Evolutionary conservation across 2,797 vertebrate genomes (phyloP).

Genomic region (Lagorchestes hirsutus): DNA sequence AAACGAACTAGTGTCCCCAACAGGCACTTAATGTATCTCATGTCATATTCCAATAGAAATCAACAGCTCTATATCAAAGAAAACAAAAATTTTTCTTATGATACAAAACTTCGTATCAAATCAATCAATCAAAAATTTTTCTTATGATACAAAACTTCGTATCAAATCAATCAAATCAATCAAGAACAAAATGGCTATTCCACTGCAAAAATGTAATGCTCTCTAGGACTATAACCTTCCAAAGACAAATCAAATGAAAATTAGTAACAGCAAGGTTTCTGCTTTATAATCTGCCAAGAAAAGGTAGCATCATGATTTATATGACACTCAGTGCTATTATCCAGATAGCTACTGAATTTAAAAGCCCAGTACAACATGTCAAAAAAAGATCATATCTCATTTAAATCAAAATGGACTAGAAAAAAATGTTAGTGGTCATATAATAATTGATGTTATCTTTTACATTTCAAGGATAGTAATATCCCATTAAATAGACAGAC

Average conservation of each 20-base stretch:
- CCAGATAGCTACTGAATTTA: conserved; percentile 70
- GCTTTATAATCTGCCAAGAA: conserved; percentile 54
- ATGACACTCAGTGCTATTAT: conserved; percentile 64
- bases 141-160: neutral
- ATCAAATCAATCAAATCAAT: neutral
- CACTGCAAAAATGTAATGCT: conserved; percentile 9
- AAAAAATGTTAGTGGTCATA: conserved; percentile 63
- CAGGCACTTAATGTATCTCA: conserved; percentile 26
- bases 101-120: neutral
- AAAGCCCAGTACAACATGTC: conserved; percentile 62
- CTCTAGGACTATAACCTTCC: conserved; percentile 41
- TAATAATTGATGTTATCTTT: conserved; percentile 68
- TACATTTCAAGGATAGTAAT: conserved; percentile 77
- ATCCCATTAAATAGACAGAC: conserved; percentile 45
- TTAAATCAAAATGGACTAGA: conserved; percentile 64
- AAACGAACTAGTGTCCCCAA: neutral
- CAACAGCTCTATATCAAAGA: neutral
- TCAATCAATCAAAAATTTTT: neutral
- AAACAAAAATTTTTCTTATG: neutral
- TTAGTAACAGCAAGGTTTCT: conserved; percentile 45
- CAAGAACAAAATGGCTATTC: conserved; percentile 26
- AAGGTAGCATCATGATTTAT: conserved; percentile 69
- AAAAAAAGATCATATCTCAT: conserved; percentile 67
- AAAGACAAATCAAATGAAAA: conserved; percentile 12
- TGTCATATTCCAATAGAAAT: neutral